Evolutionary conservation across 2,113 vertebrate genomes (phyloP).

Genomic region (Zapornia atra): DNA sequence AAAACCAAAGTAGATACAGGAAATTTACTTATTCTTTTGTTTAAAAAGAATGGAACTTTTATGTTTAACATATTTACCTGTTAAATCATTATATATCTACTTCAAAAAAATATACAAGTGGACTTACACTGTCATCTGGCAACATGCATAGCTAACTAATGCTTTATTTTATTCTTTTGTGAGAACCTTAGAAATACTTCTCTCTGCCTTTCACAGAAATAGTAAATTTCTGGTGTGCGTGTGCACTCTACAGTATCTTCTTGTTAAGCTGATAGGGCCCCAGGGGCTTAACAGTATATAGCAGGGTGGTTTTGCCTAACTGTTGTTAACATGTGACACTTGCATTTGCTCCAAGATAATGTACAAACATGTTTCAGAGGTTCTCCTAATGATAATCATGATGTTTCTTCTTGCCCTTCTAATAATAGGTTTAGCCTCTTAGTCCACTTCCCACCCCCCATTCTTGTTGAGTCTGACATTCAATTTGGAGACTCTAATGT

Average conservation of each 20-base stretch:
- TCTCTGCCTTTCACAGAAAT: conserved; percentile 17
- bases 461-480: conserved; percentile 74
- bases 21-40: not conserved
- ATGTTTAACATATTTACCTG: not conserved
- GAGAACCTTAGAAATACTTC: not conserved
- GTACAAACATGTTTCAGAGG: conserved; percentile 67
- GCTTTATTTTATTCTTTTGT: not conserved
- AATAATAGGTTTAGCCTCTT: conserved; percentile 51
- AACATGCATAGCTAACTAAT: not conserved
- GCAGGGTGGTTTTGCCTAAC: conserved; percentile 49
- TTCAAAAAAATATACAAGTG: not conserved
- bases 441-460: not conserved
- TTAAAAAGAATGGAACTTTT: not conserved
- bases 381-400: conserved; percentile 66
- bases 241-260: not conserved
- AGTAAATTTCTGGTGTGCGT: not conserved
- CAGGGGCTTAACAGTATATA: not conserved
- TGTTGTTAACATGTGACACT: conserved; percentile 62
- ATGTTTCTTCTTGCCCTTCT: conserved; percentile 70
- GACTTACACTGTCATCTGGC: not conserved
- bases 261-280: not conserved
- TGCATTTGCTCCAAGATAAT: conserved; percentile 65
- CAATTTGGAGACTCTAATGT: conserved; percentile 74
- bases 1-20: not conserved
- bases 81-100: not conserved